Conservation (phyloP, 2,888 invertebrate species). For the Darwinula stevensoni region DNA sequence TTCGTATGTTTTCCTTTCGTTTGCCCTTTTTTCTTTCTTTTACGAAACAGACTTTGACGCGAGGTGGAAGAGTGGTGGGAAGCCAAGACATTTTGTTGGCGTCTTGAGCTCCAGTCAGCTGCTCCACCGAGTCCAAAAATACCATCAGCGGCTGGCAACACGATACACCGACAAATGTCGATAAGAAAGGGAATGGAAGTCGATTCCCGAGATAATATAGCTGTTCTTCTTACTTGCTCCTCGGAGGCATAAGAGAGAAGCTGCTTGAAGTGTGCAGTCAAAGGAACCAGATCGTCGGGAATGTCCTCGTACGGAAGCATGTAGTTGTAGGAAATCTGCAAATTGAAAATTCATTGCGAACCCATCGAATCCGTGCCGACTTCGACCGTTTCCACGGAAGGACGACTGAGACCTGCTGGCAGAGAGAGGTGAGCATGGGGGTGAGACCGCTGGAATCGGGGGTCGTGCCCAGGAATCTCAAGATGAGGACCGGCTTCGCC, state of each 20-base stretch:
- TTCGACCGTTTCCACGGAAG: neutral
- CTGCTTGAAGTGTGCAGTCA: conserved; percentile 86
- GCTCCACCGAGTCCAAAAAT: conserved; percentile 87
- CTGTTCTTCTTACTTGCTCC: conserved; percentile 35
- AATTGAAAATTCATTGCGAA: no score
- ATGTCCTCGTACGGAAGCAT: conserved; percentile 72
- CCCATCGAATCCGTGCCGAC: neutral
- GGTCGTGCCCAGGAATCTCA: conserved; percentile 81
- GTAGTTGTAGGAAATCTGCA: conserved; percentile 66
- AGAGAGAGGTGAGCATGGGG: conserved; percentile 75
- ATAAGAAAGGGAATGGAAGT: no score
- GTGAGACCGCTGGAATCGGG: conserved; percentile 85
- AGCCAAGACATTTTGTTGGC: conserved; percentile 89
- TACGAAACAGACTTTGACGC: conserved; percentile 52
- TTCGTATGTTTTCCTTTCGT: no score
- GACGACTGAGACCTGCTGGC: conserved; percentile 38
- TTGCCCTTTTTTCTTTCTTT: no score
- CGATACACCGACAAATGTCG: no score
- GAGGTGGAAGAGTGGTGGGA: conserved; percentile 55
- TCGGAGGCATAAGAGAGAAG: conserved; percentile 47
- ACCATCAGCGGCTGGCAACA: conserved; percentile 43
- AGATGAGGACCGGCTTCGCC: conserved; percentile 49
- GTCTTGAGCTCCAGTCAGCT: conserved; percentile 72
- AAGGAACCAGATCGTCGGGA: conserved; percentile 78
- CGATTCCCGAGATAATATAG: no score